These are phyloP conservation scores for Aphidius ervi DNA, from an alignment of 1,140 invertebrate genomes.

Conservation along the genomic window DNA sequence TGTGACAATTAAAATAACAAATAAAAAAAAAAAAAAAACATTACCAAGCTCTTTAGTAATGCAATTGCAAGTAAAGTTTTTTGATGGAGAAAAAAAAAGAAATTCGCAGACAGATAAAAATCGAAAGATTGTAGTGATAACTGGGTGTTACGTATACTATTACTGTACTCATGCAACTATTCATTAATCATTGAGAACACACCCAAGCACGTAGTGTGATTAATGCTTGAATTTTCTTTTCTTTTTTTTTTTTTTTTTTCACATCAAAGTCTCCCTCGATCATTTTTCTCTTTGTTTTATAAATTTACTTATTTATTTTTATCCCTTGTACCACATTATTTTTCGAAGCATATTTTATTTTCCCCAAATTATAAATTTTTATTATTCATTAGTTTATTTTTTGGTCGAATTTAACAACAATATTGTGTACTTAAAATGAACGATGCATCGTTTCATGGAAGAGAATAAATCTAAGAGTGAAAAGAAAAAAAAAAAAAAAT, in stretches of 20 bases:
- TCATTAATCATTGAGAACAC: conserved; percentile 24
- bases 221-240: conserved; percentile 17
- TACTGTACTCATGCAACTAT: conserved; percentile 8
- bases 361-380: no score
- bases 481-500: background rate
- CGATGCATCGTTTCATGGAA: no score
- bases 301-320: background rate
- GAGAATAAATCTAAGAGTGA: background rate
- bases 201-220: conserved; percentile 18
- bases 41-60: no score
- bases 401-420: no score
- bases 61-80: no score
- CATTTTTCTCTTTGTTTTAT: conserved; percentile 3
- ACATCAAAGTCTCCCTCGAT: background rate
- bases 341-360: no score
- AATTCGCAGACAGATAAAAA: background rate
- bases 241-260: background rate
- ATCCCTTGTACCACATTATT: no score
- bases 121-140: conserved; percentile 17
- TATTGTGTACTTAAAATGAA: no score
- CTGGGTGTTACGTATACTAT: background rate
- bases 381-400: no score
- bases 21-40: no score
- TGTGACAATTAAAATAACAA: no score
- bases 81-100: no score